Evolutionary conservation across 2,797 vertebrate genomes (phyloP).

Genomic region (Myripristis murdjan): DNA sequence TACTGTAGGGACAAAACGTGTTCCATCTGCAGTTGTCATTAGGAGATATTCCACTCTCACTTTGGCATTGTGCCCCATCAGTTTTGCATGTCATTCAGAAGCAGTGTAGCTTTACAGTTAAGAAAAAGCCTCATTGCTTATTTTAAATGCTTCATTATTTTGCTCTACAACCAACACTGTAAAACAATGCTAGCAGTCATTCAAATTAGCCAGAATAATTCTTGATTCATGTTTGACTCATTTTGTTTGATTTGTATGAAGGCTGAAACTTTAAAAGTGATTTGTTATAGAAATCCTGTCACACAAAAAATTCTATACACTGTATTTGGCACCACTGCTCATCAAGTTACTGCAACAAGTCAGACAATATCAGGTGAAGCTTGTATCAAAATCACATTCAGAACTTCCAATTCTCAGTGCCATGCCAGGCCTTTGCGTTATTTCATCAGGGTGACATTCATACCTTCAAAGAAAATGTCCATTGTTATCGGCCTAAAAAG

Average conservation of each 20-base stretch:
- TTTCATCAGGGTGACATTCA: constrained; percentile 45
- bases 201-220: constrained; percentile 42
- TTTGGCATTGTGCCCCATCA: constrained; percentile 1
- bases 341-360: constrained; percentile 6
- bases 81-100: constrained; percentile 10
- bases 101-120: neutral
- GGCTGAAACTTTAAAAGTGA: constrained; percentile 22
- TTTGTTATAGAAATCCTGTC: constrained; percentile 45
- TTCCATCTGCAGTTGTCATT: constrained; percentile 27
- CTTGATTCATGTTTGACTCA: constrained; percentile 18
- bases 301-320: constrained; percentile 48
- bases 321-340: constrained; percentile 55
- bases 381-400: constrained; percentile 49
- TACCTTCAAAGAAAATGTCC: constrained; percentile 32
- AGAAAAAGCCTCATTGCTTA: constrained; percentile 5
- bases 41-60: constrained; percentile 8
- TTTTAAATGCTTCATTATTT: constrained; percentile 27
- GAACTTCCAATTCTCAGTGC: constrained; percentile 31
- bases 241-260: constrained; percentile 31
- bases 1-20: constrained; percentile 4
- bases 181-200: constrained; percentile 31
- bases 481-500: constrained; percentile 28
- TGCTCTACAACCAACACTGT: constrained; percentile 31
- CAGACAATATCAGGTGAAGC: constrained; percentile 13
- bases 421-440: constrained; percentile 34